phyloP scores from a whole-genome alignment of 2,888 invertebrate species.

The Beris chalybata region DNA sequence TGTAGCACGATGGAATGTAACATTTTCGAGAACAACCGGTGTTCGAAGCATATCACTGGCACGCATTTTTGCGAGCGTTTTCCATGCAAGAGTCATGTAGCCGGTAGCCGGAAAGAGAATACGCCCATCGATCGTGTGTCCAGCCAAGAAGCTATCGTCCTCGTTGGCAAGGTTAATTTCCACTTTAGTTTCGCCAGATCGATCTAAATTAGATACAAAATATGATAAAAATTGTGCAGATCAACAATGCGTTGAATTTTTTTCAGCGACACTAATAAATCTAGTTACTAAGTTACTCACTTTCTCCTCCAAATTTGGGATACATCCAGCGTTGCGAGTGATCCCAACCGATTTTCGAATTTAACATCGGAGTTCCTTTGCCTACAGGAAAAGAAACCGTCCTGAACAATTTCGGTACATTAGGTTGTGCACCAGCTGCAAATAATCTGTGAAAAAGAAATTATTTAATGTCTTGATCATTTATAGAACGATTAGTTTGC shows the following conservation, averaged over 20 bases:
- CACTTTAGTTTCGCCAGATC: constrained; percentile 76
- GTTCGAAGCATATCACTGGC: constrained; percentile 74
- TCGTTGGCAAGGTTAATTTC: constrained; percentile 76
- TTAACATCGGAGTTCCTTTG: constrained; percentile 87
- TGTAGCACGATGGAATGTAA: constrained; percentile 91
- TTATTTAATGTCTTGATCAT: neutral
- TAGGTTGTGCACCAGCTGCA: constrained; percentile 78
- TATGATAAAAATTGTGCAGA: neutral
- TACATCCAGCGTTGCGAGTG: constrained; percentile 87
- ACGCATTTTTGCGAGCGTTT: constrained; percentile 78
- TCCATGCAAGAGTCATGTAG: constrained; percentile 84
- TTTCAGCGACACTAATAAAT: neutral
- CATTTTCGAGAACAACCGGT: constrained; percentile 84
- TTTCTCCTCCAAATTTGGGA: constrained; percentile 69
- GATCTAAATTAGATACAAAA: constrained; percentile 44
- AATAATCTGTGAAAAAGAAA: constrained; percentile 61
- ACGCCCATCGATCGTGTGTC: constrained; percentile 92
- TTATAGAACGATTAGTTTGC: neutral
- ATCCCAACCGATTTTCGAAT: constrained; percentile 88
- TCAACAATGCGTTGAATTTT: constrained; percentile 10
- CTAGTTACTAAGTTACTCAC: constrained; percentile 42
- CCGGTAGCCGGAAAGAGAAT: constrained; percentile 94
- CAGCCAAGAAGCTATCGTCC: constrained; percentile 73
- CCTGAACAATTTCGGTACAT: constrained; percentile 73
- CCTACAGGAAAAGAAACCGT: constrained; percentile 83